phyloP scores from a whole-genome alignment of 2,888 invertebrate species.

The Dasypogon diadema region DNA sequence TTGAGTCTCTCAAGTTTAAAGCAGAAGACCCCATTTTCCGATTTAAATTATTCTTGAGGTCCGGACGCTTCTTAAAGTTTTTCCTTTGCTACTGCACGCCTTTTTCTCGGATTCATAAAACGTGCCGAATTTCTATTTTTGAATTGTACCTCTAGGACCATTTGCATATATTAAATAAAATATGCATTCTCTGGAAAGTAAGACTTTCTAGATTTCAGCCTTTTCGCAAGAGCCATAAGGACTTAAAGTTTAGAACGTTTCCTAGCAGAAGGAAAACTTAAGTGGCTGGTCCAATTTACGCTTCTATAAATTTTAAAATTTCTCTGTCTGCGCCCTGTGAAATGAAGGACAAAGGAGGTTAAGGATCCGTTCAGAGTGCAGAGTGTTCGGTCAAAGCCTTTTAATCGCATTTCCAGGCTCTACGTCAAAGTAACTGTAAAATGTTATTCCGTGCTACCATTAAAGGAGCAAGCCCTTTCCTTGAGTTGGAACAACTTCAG shows the following conservation, averaged over 20 bases:
- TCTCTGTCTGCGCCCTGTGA: conserved; percentile 20
- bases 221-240: background rate
- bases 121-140: background rate
- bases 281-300: conserved; percentile 28
- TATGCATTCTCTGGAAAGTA: background rate
- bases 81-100: too few species aligned
- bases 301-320: conserved; percentile 29
- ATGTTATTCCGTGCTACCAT: conserved; percentile 16
- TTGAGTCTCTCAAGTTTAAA: too few species aligned
- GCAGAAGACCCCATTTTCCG: too few species aligned
- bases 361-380: background rate
- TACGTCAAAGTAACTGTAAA: conserved; percentile 25
- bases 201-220: background rate
- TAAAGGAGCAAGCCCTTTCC: conserved; percentile 18
- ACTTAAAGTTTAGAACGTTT: conserved; percentile 24
- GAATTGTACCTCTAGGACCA: background rate
- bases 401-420: conserved; percentile 25
- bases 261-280: conserved; percentile 15
- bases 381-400: conserved; percentile 13
- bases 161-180: background rate
- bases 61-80: too few species aligned
- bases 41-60: too few species aligned
- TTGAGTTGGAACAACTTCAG: conserved; percentile 10
- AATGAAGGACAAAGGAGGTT: conserved; percentile 34
- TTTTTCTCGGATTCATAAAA: background rate